Evolutionary conservation across 2,797 vertebrate species (phyloP).

Genomic region (Falco rusticolus): DNA sequence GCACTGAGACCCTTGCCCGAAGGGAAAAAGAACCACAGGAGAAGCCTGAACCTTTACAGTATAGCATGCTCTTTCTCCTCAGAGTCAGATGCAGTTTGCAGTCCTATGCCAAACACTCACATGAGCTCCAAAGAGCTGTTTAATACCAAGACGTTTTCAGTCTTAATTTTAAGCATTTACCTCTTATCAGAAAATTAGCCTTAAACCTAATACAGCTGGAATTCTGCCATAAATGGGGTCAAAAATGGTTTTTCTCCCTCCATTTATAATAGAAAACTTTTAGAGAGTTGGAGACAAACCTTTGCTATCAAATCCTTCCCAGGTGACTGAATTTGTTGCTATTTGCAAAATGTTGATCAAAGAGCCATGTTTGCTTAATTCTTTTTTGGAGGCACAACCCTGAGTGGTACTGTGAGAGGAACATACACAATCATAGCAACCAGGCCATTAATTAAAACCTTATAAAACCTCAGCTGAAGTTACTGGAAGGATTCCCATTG

Average conservation of each 20-base stretch:
- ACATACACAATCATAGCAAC: neutral
- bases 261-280: neutral
- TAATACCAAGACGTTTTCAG: neutral
- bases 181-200: neutral
- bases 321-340: neutral
- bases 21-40: neutral
- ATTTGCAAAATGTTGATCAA: neutral
- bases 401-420: neutral
- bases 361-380: neutral
- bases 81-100: neutral
- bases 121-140: neutral
- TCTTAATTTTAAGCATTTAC: neutral
- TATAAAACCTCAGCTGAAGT: neutral
- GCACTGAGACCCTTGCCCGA: neutral
- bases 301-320: neutral
- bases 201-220: conserved; percentile 13
- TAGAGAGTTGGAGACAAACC: neutral
- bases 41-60: neutral
- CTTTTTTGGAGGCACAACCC: neutral
- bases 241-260: neutral
- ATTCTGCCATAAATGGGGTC: neutral
- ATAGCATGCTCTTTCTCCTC: neutral
- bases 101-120: neutral
- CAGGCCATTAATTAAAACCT: neutral
- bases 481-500: conserved; percentile 42